Evolutionary conservation across 64 coral and sea anemone species (phyloP).

Genomic region (Porites australiensis): DNA sequence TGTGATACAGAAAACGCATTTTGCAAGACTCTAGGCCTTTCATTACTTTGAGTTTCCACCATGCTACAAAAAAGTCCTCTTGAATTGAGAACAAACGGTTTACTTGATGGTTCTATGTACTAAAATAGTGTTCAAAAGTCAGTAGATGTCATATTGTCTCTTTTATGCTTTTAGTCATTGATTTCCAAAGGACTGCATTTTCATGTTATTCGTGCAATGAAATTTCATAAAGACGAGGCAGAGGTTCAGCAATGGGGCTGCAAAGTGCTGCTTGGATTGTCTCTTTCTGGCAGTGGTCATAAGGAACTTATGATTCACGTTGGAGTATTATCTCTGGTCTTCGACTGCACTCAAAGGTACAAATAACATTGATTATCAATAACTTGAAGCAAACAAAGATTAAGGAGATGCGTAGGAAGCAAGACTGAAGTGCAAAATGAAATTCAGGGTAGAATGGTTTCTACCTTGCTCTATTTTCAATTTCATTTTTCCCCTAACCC

Average conservation of each 20-base stretch:
- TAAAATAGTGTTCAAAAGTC: neutral
- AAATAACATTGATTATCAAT: neutral
- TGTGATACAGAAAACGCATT: too few relatives aligned
- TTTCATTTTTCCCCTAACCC: too few relatives aligned
- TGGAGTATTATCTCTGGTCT: constrained; percentile 67
- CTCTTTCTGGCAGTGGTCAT: constrained; percentile 25
- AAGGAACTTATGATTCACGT: constrained; percentile 65
- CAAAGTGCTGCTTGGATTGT: constrained; percentile 62
- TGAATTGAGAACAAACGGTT: too few relatives aligned
- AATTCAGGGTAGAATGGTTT: too few relatives aligned
- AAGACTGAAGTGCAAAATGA: too few relatives aligned
- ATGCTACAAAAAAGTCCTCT: too few relatives aligned
- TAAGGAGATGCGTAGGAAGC: too few relatives aligned
- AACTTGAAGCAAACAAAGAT: too few relatives aligned
- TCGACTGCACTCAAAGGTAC: constrained; percentile 40
- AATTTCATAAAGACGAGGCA: constrained; percentile 25
- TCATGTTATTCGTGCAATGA: constrained; percentile 73
- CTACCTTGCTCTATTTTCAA: too few relatives aligned
- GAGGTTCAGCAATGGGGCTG: constrained; percentile 78
- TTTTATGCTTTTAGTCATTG: constrained; percentile 55
- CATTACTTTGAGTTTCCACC: too few relatives aligned
- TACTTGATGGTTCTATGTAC: too few relatives aligned
- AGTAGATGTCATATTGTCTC: neutral
- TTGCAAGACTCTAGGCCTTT: too few relatives aligned
- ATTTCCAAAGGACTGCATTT: constrained; percentile 81